Conservation (phyloP, 2,797 vertebrate genomes). For the Betta splendens region DNA sequence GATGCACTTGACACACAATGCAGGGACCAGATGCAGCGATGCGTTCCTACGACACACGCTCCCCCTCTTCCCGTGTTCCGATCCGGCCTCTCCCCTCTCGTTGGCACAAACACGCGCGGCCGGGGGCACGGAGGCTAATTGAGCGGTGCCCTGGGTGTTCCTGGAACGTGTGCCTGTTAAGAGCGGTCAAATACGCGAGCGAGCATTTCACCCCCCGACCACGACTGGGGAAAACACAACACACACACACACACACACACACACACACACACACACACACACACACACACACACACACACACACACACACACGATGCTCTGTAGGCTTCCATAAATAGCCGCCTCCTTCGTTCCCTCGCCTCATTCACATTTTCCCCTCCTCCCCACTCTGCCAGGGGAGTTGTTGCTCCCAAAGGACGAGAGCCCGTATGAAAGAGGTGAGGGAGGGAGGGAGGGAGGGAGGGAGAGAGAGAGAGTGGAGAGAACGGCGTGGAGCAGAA, state of each 20-base stretch:
- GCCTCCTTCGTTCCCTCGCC: constrained; percentile 7
- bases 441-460: too few relatives aligned
- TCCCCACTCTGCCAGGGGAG: constrained; percentile 17
- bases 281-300: background rate
- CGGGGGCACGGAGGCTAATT: constrained; percentile 64
- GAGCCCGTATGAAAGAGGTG: constrained; percentile 25
- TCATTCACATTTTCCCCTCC: constrained; percentile 12
- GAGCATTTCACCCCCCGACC: constrained; percentile 12
- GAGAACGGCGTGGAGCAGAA: background rate
- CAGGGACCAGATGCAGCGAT: constrained; percentile 21
- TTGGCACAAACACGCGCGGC: constrained; percentile 22
- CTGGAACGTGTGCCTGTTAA: constrained; percentile 50
- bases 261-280: background rate
- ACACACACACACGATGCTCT: constrained; percentile 21
- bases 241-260: background rate
- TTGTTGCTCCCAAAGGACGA: constrained; percentile 33
- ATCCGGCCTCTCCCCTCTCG: constrained; percentile 18
- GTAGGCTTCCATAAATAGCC: constrained; percentile 46
- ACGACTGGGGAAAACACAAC: constrained; percentile 1
- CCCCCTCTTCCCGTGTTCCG: background rate
- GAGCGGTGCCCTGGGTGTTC: constrained; percentile 56
- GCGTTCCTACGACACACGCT: constrained; percentile 27
- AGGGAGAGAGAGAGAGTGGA: constrained; percentile 21
- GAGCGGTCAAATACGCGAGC: constrained; percentile 34
- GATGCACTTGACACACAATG: constrained; percentile 14